Conservation (phyloP, 2,888 invertebrate genomes). For the Chesias legatella region DNA sequence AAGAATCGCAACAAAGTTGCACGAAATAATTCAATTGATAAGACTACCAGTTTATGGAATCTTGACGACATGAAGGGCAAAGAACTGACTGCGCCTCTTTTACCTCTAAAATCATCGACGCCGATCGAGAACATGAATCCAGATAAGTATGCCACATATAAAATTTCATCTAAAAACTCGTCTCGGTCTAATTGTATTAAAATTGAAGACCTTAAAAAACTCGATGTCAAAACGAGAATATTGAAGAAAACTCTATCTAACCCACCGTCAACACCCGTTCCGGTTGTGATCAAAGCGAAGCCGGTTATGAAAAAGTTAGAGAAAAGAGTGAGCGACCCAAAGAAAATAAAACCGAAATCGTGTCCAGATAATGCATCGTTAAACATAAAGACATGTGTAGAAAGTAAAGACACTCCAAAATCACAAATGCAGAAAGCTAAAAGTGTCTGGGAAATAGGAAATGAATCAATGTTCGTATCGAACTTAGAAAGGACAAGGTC, state of each 20-base stretch:
- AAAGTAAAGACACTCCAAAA: conserved; percentile 58
- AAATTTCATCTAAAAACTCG: conserved; percentile 67
- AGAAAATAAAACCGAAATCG: conserved; percentile 67
- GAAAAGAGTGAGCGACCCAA: conserved; percentile 63
- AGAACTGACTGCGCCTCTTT: conserved; percentile 63
- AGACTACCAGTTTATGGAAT: conserved; percentile 81
- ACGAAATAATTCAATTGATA: conserved; percentile 73
- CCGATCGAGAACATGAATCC: conserved; percentile 65
- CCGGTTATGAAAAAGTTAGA: conserved; percentile 63
- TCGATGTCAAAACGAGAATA: conserved; percentile 78
- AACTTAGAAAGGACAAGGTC: conserved; percentile 73
- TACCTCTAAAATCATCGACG: conserved; percentile 52
- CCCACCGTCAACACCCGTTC: conserved; percentile 74
- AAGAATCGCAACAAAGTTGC: conserved; percentile 59
- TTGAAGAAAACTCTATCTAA: conserved; percentile 77
- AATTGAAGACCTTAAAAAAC: conserved; percentile 71
- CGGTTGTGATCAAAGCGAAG: conserved; percentile 70
- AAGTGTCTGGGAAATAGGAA: conserved; percentile 79
- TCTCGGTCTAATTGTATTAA: conserved; percentile 63
- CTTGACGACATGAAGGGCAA: conserved; percentile 79
- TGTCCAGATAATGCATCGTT: conserved; percentile 60
- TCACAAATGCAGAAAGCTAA: conserved; percentile 75
- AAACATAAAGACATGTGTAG: conserved; percentile 60
- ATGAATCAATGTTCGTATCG: conserved; percentile 54
- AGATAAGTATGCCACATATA: conserved; percentile 76